Percentiles rank a stretch among this genome's conserved stretches.
Conservation (phyloP, 2,888 invertebrate species). For the Hirtodrosophila histrioides region DNA sequence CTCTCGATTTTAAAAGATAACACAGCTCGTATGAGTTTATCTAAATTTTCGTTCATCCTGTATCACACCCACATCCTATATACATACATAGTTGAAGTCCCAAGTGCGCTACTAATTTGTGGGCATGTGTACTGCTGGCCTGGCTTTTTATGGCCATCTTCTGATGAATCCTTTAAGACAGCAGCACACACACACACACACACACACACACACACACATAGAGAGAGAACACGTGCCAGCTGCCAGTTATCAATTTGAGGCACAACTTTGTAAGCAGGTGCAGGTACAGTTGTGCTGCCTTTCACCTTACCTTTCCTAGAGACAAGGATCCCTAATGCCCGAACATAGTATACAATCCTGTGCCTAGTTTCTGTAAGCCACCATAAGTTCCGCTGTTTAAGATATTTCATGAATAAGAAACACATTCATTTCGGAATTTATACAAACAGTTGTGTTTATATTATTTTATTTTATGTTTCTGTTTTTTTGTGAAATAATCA, state of each 20-base stretch:
- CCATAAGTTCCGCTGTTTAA: no score
- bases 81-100: conserved; percentile 44
- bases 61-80: background rate
- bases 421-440: no score
- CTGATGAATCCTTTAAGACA: conserved; percentile 32
- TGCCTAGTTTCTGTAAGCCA: no score
- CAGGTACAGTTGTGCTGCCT: conserved; percentile 42
- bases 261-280: conserved; percentile 2
- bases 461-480: no score
- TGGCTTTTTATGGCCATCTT: conserved; percentile 58
- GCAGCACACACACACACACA: conserved; percentile 12
- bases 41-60: background rate
- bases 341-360: no score
- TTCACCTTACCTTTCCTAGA: background rate
- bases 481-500: no score
- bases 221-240: conserved; percentile 53
- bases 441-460: no score
- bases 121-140: conserved; percentile 58
- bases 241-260: conserved; percentile 47
- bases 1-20: no score
- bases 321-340: no score
- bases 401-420: no score
- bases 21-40: no score
- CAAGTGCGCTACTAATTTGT: conserved; percentile 71
- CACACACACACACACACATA: conserved; percentile 6